A percentile compares a stretch with the other conserved stretches of the same genome.
These are phyloP conservation scores for Pangasius larnaudii DNA, from an alignment of 2,797 vertebrate species.

Conservation along the genomic window DNA sequence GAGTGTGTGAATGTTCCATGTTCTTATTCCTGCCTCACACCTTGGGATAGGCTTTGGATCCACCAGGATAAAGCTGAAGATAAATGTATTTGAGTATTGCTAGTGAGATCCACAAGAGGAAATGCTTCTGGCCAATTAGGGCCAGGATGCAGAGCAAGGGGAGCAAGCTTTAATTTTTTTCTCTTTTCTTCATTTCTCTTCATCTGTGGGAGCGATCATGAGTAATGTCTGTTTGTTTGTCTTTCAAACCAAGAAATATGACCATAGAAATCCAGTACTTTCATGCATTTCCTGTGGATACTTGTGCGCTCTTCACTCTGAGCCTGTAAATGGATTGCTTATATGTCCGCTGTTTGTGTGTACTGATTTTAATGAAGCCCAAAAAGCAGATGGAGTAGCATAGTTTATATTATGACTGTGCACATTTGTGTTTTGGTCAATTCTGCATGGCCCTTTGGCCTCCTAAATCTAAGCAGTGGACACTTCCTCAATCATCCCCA, in stretches of 20 bases:
- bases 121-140: constrained; percentile 50
- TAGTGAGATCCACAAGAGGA: constrained; percentile 57
- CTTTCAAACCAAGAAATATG: constrained; percentile 64
- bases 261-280: constrained; percentile 69
- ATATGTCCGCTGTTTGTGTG: constrained; percentile 3
- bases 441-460: neutral
- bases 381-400: neutral
- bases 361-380: constrained; percentile 22
- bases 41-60: neutral
- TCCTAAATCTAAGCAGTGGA: constrained; percentile 39
- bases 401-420: constrained; percentile 16
- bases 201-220: constrained; percentile 70
- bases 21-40: neutral
- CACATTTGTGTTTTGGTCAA: constrained; percentile 16
- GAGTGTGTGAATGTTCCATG: neutral
- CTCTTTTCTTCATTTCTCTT: constrained; percentile 55
- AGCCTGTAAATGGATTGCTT: neutral
- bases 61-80: neutral
- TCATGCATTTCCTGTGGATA: constrained; percentile 63
- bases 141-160: constrained; percentile 47
- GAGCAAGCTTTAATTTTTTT: constrained; percentile 41
- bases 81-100: constrained; percentile 2
- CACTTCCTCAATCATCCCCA: constrained; percentile 32
- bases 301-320: neutral
- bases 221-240: constrained; percentile 65